These are phyloP conservation scores for Arvicanthis niloticus DNA, from an alignment of 2,113 vertebrate species.

Conservation along the genomic window DNA sequence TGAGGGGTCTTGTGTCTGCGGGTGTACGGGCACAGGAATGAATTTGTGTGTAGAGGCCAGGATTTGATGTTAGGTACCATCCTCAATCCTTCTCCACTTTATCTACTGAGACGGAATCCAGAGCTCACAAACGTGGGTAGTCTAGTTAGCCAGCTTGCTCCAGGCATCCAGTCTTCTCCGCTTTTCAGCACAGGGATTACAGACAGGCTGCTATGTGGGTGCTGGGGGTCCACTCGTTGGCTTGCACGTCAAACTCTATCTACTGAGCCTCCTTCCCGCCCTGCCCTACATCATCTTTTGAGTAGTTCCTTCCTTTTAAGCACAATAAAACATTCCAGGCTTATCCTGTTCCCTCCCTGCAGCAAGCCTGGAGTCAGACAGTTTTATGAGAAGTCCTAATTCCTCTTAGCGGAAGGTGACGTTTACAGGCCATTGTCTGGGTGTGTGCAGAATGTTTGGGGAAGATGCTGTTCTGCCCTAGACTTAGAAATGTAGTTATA, in stretches of 20 bases:
- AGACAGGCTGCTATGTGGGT: not conserved
- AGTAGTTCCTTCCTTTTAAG: conserved; percentile 18
- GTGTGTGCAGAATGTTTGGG: not conserved
- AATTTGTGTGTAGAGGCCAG: not conserved
- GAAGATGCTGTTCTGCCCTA: not conserved
- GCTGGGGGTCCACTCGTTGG: not conserved
- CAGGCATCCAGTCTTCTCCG: not conserved
- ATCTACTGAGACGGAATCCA: not conserved
- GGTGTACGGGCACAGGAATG: not conserved
- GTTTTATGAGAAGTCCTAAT: conserved; percentile 22
- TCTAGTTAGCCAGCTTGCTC: not conserved
- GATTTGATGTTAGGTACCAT: not conserved
- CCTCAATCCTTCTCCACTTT: not conserved
- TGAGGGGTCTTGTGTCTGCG: not conserved
- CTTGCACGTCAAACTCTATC: not conserved
- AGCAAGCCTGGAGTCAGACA: not conserved
- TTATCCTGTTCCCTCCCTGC: not conserved
- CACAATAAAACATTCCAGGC: not conserved
- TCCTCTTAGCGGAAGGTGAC: not conserved
- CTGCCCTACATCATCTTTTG: not conserved
- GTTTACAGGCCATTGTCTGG: not conserved
- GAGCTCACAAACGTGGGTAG: not conserved
- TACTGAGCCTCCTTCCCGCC: not conserved
- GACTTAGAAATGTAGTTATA: not conserved
- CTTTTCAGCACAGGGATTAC: not conserved